These are phyloP conservation scores for Phyllostomus discolor DNA, from an alignment of 2,113 vertebrate genomes.

Conservation along the genomic window DNA sequence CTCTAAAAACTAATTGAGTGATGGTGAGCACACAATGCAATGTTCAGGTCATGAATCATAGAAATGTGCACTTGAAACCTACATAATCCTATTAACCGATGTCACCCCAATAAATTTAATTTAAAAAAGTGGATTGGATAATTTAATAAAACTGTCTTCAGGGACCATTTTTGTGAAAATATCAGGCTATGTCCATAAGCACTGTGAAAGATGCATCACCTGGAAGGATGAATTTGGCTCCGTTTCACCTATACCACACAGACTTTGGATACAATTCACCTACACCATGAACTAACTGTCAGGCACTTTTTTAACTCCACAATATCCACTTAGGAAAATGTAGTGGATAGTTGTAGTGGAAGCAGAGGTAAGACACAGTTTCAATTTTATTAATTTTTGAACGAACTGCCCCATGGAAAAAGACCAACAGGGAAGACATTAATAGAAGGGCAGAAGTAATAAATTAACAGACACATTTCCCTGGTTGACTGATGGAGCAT, in stretches of 20 bases:
- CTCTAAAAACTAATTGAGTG: background rate
- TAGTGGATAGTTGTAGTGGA: background rate
- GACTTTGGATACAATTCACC: background rate
- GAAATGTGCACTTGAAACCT: too few relatives aligned
- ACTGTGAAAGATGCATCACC: background rate
- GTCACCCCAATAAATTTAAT: too few relatives aligned
- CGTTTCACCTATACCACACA: background rate
- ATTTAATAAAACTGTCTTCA: background rate
- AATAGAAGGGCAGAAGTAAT: background rate
- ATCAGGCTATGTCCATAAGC: fast-evolving
- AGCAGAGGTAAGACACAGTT: background rate
- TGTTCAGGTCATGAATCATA: too few relatives aligned
- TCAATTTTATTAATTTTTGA: background rate
- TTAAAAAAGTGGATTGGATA: background rate
- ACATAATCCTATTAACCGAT: too few relatives aligned
- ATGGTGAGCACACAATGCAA: too few relatives aligned
- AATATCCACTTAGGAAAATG: background rate
- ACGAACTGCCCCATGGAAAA: background rate
- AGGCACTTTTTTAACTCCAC: background rate
- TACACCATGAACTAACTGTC: fast-evolving
- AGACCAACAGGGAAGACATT: background rate
- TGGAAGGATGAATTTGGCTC: background rate
- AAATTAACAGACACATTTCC: background rate
- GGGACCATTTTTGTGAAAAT: background rate
- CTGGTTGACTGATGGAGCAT: background rate